Evolutionary conservation across 2,888 invertebrate genomes (phyloP), one percentile per base, ranked within the genome.

Genomic region (Zygothrica quintamaculata): DNA sequence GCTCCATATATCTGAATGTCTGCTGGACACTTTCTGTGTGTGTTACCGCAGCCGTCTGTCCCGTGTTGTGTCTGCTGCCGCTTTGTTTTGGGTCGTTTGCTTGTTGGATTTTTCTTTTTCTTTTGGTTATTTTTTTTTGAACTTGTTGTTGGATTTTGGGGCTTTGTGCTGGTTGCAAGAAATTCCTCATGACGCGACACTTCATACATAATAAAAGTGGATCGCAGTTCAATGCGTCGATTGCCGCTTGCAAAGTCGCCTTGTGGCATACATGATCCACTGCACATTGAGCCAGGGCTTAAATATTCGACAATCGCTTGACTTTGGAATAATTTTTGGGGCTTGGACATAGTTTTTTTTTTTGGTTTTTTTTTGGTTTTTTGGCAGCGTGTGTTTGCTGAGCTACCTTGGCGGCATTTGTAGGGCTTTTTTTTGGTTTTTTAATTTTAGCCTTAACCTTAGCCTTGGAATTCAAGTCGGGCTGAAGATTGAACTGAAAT

Each of bases 181-280:
- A 71, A 84, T 84, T 84, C 82, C 79, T 73, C 66, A 65, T 74
- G 68, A 77, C 80, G 81, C 84, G 76, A 87, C 86, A 86, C 86
- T 87, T 81, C 85, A 86, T 87, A 74, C 86, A 86, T 86, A 87
- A 77, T 77, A 86, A 86, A 77, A 87, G 73, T 71, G 73, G 73
- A 71, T 77, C 67, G 68, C 50, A 69, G 69, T 61, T 40, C 47
- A 42, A 37, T 46, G 57, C 39, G 22, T 43, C 48, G 46, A 60
- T 66, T 65, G 53, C 29, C 52, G 62, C 44, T 62, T 65, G 56
- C 65, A 73, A 58, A 64, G 33, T 52, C 46, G 48, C 47, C 57
- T 34, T 42, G 58, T 57, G 65, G 51, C 62, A 46, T 15, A 56
- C 59, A 61, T 69, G 65, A 76, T 56, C 47, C 66, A 47, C 52